phyloP scores from a whole-genome alignment of 2,113 vertebrate genomes.

The Cryptotis parvus region DNA sequence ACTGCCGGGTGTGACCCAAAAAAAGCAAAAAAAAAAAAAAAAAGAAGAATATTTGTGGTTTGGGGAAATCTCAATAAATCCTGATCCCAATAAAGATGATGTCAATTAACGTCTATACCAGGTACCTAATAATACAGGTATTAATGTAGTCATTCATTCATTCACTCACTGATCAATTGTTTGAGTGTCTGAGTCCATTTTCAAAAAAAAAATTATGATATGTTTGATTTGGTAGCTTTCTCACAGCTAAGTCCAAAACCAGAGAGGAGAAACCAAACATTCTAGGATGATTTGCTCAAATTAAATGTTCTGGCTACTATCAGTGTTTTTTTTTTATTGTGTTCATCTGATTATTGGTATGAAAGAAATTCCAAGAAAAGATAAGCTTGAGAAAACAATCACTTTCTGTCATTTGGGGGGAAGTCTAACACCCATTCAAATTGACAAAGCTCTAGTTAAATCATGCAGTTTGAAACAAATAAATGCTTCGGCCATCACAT shows the following conservation, averaged over 20 bases:
- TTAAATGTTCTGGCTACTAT: not conserved
- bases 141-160: not conserved
- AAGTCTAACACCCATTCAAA: not conserved
- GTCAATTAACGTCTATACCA: not conserved
- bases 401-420: not conserved
- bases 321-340: not conserved
- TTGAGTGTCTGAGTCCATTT: not conserved
- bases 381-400: not conserved
- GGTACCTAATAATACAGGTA: not conserved
- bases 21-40: too few relatives aligned
- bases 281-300: conserved; percentile 7
- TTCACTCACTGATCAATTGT: not conserved
- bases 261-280: conserved; percentile 30
- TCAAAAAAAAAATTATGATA: not conserved
- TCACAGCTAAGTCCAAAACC: not conserved
- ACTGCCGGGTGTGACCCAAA: too few relatives aligned
- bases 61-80: conserved; percentile 2
- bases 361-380: conserved; percentile 25
- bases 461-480: not conserved
- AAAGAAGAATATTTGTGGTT: not conserved
- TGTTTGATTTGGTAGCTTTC: not conserved
- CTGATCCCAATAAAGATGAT: not conserved
- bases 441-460: conserved; percentile 39
- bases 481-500: not conserved
- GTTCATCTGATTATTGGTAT: not conserved